Conservation (phyloP, 2,888 invertebrate genomes). For the Nomada fabriciana region DNA sequence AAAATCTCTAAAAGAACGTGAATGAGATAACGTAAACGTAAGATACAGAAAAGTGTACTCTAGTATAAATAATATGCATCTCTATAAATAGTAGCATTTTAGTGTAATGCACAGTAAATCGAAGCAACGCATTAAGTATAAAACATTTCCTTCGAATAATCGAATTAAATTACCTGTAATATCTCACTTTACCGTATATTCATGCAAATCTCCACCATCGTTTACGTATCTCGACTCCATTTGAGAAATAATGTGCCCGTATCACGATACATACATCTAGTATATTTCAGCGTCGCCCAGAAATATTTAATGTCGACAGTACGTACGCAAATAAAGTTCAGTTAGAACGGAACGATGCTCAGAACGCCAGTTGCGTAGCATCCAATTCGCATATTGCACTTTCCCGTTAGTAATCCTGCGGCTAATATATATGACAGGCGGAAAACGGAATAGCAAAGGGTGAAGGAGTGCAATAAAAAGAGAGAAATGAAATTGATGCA, state of each 20-base stretch:
- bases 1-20: no score
- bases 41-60: no score
- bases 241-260: not conserved
- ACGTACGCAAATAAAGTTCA: constrained; percentile 5
- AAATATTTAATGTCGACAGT: constrained; percentile 38
- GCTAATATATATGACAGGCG: constrained; percentile 20
- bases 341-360: constrained; percentile 32
- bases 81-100: no score
- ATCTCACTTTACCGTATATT: not conserved
- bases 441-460: constrained; percentile 29
- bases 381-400: constrained; percentile 42
- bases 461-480: constrained; percentile 20
- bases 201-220: not conserved
- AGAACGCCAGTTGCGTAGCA: not conserved
- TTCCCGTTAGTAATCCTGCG: not conserved
- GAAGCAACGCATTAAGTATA: not conserved
- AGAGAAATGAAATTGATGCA: not conserved
- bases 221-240: not conserved
- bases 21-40: no score
- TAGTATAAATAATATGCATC: no score
- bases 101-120: not conserved
- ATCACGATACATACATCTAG: not conserved
- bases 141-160: not conserved
- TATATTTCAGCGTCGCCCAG: not conserved
- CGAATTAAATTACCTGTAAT: not conserved